Base-by-base conservation (phyloP, 2,888 invertebrate species). In the Sphecodes monilicornis region DNA sequence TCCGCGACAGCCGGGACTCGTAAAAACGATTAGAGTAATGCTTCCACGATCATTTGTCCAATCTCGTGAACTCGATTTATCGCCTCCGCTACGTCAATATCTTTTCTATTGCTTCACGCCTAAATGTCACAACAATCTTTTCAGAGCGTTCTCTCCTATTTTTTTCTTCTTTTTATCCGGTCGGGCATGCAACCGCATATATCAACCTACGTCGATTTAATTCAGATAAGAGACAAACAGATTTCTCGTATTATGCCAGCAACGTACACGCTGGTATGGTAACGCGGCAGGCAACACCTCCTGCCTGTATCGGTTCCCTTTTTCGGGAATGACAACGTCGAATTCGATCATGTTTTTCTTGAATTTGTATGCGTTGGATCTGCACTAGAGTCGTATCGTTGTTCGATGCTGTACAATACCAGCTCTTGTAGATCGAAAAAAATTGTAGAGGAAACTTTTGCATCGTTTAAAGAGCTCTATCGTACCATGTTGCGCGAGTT, bases 1-100 rank as follows among this genome's bases (percentile, higher is more conserved):
- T 26, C 11, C 39, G 50, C 41, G 60, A 29, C 26, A 69, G 54
- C 39, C 75, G 43, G 60, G n/a, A 29, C 69, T 60, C 71, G 32
- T 76, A 57, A 80, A 84, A 78, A 39, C 69, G 80, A 84, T 84
- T 76, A 78, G 69, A 71, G 71, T 54, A 68, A 76, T 39, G 60
- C 75, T 71, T 72, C 60, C 32, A 76, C 60, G 75, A 76, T 80
- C 80, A 78, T 78, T 86, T 81, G 76, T 76, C 80, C 76, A 78
- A 84, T 85, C 84, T 76, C 60, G 72, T 41, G 60, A 60, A 78
- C 68, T 57, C 86, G 64, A 86, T 84, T 86, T 84, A 84, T 86
- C 75, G 75, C 26, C 32, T 16, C 68, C 50, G 39, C 46, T 57
- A 60, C 57, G 66, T 57, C 71, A 66, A n/a, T 75, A 80, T 80